Conservation (phyloP, 2,113 vertebrate genomes). For the Gallinago paraguaiae region DNA sequence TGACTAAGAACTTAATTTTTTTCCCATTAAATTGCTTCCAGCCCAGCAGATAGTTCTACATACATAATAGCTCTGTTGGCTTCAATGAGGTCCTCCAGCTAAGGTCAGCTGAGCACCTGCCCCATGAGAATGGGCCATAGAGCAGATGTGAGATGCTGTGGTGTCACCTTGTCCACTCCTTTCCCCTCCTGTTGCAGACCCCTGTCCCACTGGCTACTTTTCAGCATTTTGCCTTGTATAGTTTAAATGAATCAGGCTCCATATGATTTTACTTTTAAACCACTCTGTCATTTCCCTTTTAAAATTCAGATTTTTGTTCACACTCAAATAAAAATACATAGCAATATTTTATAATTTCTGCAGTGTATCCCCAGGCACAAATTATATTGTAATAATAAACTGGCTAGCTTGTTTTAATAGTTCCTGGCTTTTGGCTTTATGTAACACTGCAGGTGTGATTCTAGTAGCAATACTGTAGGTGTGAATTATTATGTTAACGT, state of each 20-base stretch:
- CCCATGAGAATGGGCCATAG: neutral
- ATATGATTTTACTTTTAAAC: neutral
- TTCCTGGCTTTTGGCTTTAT: slow-evolving; percentile 45
- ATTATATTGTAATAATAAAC: slow-evolving; percentile 49
- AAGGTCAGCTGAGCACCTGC: neutral
- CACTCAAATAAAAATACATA: slow-evolving; percentile 36
- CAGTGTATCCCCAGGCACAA: slow-evolving; percentile 25
- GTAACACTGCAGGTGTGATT: slow-evolving; percentile 48
- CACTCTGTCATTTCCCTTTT: slow-evolving; percentile 12
- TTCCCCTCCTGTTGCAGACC: neutral
- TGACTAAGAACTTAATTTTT: slow-evolving; percentile 24
- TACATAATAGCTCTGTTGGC: neutral
- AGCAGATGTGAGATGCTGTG: neutral
- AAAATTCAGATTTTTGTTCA: slow-evolving; percentile 43
- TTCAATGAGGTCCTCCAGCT: neutral
- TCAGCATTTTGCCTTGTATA: neutral
- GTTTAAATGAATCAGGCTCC: neutral
- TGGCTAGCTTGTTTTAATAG: slow-evolving; percentile 44
- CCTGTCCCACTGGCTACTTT: neutral
- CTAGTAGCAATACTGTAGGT: slow-evolving; percentile 34
- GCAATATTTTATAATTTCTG: slow-evolving; percentile 59
- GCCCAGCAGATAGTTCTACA: neutral
- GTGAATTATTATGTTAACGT: slow-evolving; percentile 44
- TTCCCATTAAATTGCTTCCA: slow-evolving; percentile 40
- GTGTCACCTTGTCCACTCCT: neutral